Base-by-base conservation (phyloP, 2,797 vertebrate species). In the Hyperoplus lanceolatus region DNA sequence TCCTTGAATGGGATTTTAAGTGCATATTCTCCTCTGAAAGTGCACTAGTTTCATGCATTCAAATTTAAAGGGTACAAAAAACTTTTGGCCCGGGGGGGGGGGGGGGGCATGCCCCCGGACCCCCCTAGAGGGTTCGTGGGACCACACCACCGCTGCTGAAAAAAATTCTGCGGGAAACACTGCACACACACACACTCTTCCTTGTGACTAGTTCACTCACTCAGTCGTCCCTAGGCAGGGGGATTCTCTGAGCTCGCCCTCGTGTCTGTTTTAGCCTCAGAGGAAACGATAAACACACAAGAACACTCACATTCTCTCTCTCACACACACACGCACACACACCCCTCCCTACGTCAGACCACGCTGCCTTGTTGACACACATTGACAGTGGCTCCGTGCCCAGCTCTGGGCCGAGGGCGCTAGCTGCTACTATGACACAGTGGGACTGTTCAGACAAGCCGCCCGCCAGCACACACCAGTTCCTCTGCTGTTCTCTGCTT, bases 281-380 rank as follows among this genome's bases (percentile, higher is more conserved):
- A 77, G 73, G 60, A 75, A 83, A 87, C 60, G 54, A 80, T 75
- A 62, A 70, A 73, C 75, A 56, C 78, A 73, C 87, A 71, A 29
- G 29, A 29, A 29, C 29, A 29, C 29, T 29, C 29, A 29, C 29
- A 29, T 29, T 29, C 29, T 29, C 29, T 29, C 29, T 29, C 3
- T 29, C 29, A 2, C 29, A 29, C 29, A 29, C 29, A 29, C 29
- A 29, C 21, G 21, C 21, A 21, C 29, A 29, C 29, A 29, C 29
- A 29, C 29, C 29, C 29, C 29, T 21, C 21, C 21, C 21, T 21
- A 21, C 80, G 73, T 77, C 42, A 42, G 70, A 83, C 63, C 83
- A 79, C 1, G 79, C 75, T 75, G 81, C 73, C 73, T 77, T 86
- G 84, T 87, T 88, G 86, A 88, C 83, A 84, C 78, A 72, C 84